Evolutionary conservation across 2,113 vertebrate genomes (phyloP).

Genomic region (Anolis sagrei): DNA sequence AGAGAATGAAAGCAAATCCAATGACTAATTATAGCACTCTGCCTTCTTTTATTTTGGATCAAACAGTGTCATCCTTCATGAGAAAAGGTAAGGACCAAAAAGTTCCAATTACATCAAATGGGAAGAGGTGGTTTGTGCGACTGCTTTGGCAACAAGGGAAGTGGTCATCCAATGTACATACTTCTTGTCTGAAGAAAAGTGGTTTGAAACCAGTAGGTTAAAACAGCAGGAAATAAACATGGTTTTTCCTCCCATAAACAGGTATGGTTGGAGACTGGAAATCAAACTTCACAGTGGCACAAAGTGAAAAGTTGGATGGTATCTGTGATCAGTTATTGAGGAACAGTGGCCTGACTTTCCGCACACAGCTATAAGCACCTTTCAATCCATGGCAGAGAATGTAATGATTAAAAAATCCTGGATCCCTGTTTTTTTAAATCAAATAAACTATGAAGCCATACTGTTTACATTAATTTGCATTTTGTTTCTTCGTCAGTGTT

Average conservation of each 20-base stretch:
- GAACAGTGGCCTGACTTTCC: slow-evolving; percentile 40
- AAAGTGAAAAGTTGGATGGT: slow-evolving; percentile 49
- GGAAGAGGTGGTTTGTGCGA: not conserved
- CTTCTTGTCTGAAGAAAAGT: not conserved
- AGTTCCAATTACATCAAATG: not conserved
- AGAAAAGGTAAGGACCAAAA: slow-evolving; percentile 18
- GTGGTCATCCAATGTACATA: too few species aligned
- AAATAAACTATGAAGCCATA: not conserved
- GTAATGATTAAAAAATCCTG: not conserved
- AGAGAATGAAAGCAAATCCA: slow-evolving; percentile 82
- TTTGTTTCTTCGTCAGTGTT: not conserved
- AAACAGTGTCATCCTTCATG: slow-evolving; percentile 24
- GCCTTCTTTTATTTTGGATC: slow-evolving; percentile 55
- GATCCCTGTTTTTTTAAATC: not conserved
- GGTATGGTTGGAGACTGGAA: slow-evolving; percentile 62
- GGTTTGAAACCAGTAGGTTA: not conserved
- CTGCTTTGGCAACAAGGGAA: not conserved
- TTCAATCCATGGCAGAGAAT: not conserved
- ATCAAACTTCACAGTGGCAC: slow-evolving; percentile 52
- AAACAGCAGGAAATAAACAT: not conserved
- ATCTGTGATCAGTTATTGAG: slow-evolving; percentile 37
- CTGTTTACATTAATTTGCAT: not conserved
- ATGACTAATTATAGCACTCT: slow-evolving; percentile 81
- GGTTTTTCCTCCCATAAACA: not conserved
- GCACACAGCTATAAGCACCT: slow-evolving; percentile 28